These are phyloP conservation scores for Zygaena filipendulae DNA, from an alignment of 2,888 invertebrate species.

Conservation along the genomic window DNA sequence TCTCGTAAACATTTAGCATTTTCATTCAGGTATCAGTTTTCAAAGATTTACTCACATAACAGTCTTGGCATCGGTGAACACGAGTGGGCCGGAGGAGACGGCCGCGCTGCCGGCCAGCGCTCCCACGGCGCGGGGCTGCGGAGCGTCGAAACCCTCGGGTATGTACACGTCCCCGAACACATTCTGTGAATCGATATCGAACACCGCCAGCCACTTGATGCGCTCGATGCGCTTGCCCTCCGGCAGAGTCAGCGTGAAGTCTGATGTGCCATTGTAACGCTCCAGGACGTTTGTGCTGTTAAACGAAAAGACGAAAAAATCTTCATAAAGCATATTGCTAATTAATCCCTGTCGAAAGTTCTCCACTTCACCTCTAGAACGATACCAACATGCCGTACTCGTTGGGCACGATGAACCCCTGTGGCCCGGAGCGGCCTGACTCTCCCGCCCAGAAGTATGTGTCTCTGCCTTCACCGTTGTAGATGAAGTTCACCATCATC, in stretches of 20 bases:
- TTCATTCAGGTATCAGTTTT: too few species aligned
- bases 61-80: conserved; percentile 84
- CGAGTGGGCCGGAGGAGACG: conserved; percentile 76
- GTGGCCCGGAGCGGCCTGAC: conserved; percentile 85
- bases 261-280: conserved; percentile 82
- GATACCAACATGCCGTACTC: conserved; percentile 80
- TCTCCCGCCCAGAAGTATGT: conserved; percentile 96
- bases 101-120: conserved; percentile 42
- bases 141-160: conserved; percentile 91
- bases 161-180: conserved; percentile 91
- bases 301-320: conserved; percentile 15
- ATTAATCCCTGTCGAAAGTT: too few species aligned
- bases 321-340: neutral
- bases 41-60: conserved; percentile 47
- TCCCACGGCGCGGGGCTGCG: conserved; percentile 71
- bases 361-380: too few species aligned
- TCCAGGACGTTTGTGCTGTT: conserved; percentile 85
- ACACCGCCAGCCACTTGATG: conserved; percentile 90
- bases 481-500: conserved; percentile 82
- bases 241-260: conserved; percentile 83
- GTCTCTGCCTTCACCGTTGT: conserved; percentile 91
- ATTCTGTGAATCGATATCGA: conserved; percentile 87
- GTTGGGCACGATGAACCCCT: conserved; percentile 92
- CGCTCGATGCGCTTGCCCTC: conserved; percentile 88
- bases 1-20: conserved; percentile 75